Evolutionary conservation across 2,113 vertebrate genomes (phyloP), one percentile per base, ranked within the genome.

Genomic region (Leptocoma aspasia): DNA sequence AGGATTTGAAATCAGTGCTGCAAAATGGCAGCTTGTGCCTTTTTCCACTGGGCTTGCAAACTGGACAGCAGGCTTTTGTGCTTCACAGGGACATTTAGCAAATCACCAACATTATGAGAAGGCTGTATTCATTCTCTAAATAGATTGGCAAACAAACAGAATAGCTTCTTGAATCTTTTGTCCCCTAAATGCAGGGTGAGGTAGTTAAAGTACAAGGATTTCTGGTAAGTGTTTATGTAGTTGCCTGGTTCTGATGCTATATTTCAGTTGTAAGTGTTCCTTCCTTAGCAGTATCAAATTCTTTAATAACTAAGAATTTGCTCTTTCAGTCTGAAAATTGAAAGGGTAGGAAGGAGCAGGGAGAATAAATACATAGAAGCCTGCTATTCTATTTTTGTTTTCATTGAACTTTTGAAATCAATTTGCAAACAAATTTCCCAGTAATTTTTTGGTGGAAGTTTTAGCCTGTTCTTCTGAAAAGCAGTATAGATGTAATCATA

Each of bases 101-200:
- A 77, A 93, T 82, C n/a, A 82, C 42, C 1, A 10, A 26, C 59
- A 54, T 82, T 76, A 65, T 59, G 44, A 94, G 71, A 77, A 89
- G 42, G 42, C 64, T 84, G 21, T 63, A 22, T 84, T 95, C 27
- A 24, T 91, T 84, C 61, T 83, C 47, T 87, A 87, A 87, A 91
- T 61, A 82, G 26, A 61, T 80, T 80, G 59, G 24, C 35, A 87
- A 80, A 78, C 57, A 91, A 91, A 66, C 78, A 76, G 71, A 97
- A 94, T 42, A 77, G 89, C 78, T 93, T 91, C 71, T 90, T 91
- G 42, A 94, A 30, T 94, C 79, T 84, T 89, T 94, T 94, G 84
- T 94, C 59, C 64, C 44, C 15, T 83, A 88, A 96, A 79, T 94
- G 56, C 79, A 78, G 63, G 84, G 70, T 73, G 81, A 95, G 82